Conservation (phyloP, 2,888 invertebrate species). For the Gryllus longicercus region DNA sequence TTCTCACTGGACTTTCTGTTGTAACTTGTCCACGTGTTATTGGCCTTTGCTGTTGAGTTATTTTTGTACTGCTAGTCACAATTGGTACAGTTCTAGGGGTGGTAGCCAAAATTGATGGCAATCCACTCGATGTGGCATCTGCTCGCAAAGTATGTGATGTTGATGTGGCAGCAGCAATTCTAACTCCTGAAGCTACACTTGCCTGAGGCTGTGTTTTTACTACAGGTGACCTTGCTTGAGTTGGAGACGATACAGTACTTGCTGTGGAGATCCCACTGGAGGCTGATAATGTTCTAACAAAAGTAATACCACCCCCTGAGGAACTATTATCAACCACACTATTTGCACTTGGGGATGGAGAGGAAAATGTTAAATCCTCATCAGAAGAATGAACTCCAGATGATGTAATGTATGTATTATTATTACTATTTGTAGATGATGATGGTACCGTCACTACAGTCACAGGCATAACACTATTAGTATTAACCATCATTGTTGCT, state of each 20-base stretch:
- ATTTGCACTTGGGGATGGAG: constrained; percentile 19
- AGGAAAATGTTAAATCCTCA: constrained; percentile 20
- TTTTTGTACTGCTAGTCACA: constrained; percentile 29
- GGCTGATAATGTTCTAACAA: neutral
- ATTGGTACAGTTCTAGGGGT: constrained; percentile 28
- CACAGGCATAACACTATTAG: constrained; percentile 83
- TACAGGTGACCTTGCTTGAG: constrained; percentile 7
- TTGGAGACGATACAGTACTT: neutral
- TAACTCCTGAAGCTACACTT: constrained; percentile 1
- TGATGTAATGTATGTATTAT: neutral
- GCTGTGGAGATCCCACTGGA: neutral
- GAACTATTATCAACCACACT: neutral
- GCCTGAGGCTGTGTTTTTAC: constrained; percentile 19
- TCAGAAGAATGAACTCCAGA: constrained; percentile 23
- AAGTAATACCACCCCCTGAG: constrained; percentile 11
- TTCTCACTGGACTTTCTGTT: neutral
- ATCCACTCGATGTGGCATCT: constrained; percentile 19
- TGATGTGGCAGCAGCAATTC: constrained; percentile 12
- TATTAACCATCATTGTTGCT: constrained; percentile 80
- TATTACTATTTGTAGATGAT: constrained; percentile 21
- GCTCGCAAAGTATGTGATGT: neutral
- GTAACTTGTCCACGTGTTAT: constrained; percentile 23
- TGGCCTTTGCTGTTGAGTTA: constrained; percentile 24
- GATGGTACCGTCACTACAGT: constrained; percentile 41
- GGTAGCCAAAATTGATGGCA: constrained; percentile 19